A percentile compares a stretch with the other conserved stretches of the same genome.
phyloP scores from a whole-genome alignment of 30 jellyfish, hydroid and myxozoan species.

The Nemopilema nomurai region DNA sequence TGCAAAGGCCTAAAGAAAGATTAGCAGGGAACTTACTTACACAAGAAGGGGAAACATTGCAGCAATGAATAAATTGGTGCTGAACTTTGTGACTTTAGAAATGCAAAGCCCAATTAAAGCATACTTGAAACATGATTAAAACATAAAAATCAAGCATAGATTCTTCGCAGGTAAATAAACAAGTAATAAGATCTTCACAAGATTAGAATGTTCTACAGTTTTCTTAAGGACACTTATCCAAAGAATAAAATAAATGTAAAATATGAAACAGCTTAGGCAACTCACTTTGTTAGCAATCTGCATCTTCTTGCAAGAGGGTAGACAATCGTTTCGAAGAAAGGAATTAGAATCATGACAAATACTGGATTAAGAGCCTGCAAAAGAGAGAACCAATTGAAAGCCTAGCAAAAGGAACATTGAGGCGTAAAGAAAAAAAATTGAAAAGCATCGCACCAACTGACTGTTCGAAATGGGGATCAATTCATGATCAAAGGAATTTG shows the following conservation, averaged over 20 bases:
- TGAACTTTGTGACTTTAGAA: no score
- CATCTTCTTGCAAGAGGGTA: constrained; percentile 92
- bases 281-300: constrained; percentile 73
- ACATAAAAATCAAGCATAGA: no score
- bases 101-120: no score
- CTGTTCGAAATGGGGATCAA: not conserved
- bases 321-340: constrained; percentile 88
- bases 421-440: not conserved
- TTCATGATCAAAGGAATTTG: not conserved
- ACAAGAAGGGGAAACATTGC: not conserved
- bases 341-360: constrained; percentile 96
- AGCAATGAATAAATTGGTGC: not conserved
- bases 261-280: not conserved
- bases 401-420: not conserved
- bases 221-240: no score
- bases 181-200: no score
- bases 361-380: constrained; percentile 99
- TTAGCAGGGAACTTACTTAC: not conserved
- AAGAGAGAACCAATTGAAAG: not conserved
- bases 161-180: no score
- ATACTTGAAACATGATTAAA: no score
- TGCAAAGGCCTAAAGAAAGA: constrained; percentile 85
- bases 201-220: no score
- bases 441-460: not conserved
- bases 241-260: no score